Evolutionary conservation across 2,113 vertebrate genomes (phyloP), one percentile per base, ranked within the genome.

Genomic region (Scalopus aquaticus): DNA sequence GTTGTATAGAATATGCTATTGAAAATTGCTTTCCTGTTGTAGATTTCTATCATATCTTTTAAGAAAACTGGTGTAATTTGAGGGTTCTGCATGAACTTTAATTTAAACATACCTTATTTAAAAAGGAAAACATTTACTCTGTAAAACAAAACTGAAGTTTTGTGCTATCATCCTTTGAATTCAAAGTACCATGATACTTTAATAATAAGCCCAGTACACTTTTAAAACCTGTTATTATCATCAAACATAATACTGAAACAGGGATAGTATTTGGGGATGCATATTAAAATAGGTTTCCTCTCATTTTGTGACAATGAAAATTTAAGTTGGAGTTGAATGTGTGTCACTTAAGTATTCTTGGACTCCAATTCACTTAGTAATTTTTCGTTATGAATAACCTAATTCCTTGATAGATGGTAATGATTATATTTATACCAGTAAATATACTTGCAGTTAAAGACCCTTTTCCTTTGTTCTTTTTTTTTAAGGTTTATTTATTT

Each of bases 21-120:
- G 46, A 96, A 88, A 95, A 67, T 94, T 93, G 54, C 10, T 8
- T 95, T 93, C 51, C n/a, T 92, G 22, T 89, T 95, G 70, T 90
- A 95, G 58, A 80, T 78, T 88, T 74, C 67, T 65, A 39, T 58
- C 11, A 7, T 39, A 37, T 56, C 15, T 90, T 88, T 95, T 90
- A 60, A 35, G 87, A 39, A 80, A 92, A 73, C 24, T 87, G 83
- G 13, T 74, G 84, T 56, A 69, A 56, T 91, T 65, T 76, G 35
- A 74, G 56, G 73, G 24, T 83, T 73, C 78, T 91, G 13, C 28
- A 6, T 77, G 30, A 9, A 37, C 24, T 82, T 84, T 80, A 60
- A 49, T 42, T 24, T 42, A 44, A 49, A 11, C 56, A 44, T 82
- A 93, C 72, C 44, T 85, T 77, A 93, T 69, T 85, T 86, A 81